Evolutionary conservation across 2,797 vertebrate species (phyloP).

Genomic region (Danio jaintianensis): DNA sequence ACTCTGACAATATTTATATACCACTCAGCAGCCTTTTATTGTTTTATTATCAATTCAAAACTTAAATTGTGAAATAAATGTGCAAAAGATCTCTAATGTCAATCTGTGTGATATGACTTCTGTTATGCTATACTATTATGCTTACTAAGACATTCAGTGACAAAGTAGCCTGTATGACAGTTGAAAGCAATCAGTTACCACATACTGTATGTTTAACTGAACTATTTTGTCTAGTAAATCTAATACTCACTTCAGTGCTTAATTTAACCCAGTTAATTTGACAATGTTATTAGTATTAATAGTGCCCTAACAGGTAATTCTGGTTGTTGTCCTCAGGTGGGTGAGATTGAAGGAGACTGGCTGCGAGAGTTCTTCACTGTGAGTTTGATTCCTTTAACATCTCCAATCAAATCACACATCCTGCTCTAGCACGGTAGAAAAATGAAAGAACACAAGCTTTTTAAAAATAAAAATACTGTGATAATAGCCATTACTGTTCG

Average conservation of each 20-base stretch:
- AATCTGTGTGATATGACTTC: not conserved
- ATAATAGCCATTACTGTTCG: not conserved
- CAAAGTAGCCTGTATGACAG: not conserved
- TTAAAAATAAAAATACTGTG: not conserved
- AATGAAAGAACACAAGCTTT: not conserved
- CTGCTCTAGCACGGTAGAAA: not conserved
- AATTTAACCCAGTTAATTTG: constrained; percentile 10
- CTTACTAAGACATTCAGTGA: not conserved
- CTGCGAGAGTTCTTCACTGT: constrained; percentile 83
- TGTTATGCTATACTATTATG: not conserved
- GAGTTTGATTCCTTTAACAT: constrained; percentile 54
- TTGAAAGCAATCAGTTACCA: not conserved
- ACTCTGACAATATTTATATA: too few relatives aligned
- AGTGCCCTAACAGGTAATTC: constrained; percentile 33
- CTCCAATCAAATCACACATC: not conserved
- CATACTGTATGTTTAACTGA: not conserved
- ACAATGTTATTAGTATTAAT: not conserved
- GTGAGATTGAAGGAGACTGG: constrained; percentile 82
- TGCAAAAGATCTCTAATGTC: constrained; percentile 14
- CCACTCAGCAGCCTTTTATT: too few relatives aligned
- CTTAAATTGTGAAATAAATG: not conserved
- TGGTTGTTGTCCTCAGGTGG: constrained; percentile 70
- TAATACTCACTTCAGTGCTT: not conserved
- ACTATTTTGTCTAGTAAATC: not conserved
- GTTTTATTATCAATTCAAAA: too few relatives aligned